A percentile compares a stretch with the other conserved stretches of the same genome.
These are phyloP conservation scores for Palloptera scutellata DNA, from an alignment of 2,888 invertebrate genomes.

Conservation along the genomic window DNA sequence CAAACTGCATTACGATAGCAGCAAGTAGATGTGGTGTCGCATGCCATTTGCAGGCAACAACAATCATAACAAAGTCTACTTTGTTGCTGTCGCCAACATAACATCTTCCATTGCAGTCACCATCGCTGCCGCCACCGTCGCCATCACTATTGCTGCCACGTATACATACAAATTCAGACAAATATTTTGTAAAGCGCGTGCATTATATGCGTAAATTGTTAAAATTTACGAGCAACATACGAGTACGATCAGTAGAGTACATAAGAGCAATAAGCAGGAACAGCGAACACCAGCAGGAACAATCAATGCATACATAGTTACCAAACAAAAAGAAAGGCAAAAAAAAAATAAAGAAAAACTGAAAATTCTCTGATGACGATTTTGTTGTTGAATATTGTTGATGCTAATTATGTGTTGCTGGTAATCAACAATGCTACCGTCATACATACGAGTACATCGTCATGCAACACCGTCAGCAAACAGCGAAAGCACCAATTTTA, in stretches of 20 bases:
- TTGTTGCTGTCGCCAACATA: not conserved
- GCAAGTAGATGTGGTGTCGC: constrained; percentile 48
- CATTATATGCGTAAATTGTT: constrained; percentile 8
- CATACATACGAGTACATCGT: not conserved
- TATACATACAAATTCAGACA: not conserved
- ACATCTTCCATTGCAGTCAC: too few species aligned
- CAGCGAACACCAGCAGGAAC: too few species aligned
- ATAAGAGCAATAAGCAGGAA: too few species aligned
- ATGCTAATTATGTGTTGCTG: too few species aligned
- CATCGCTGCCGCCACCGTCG: not conserved
- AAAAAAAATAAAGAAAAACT: not conserved
- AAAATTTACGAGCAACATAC: constrained; percentile 11
- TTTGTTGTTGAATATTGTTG: not conserved
- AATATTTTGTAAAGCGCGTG: not conserved
- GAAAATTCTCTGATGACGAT: not conserved
- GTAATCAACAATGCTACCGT: not conserved
- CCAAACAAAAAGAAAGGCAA: not conserved
- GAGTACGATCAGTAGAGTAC: not conserved
- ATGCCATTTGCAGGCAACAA: constrained; percentile 42
- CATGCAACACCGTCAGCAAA: not conserved
- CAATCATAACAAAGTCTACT: constrained; percentile 11
- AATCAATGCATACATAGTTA: not conserved
- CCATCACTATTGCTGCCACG: not conserved
- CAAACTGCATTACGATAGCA: constrained; percentile 49
- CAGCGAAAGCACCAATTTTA: not conserved